A percentile compares a stretch with the other conserved stretches of the same genome.
Conservation (phyloP, 2,888 invertebrate species). For the Stictocephala bisonia region DNA sequence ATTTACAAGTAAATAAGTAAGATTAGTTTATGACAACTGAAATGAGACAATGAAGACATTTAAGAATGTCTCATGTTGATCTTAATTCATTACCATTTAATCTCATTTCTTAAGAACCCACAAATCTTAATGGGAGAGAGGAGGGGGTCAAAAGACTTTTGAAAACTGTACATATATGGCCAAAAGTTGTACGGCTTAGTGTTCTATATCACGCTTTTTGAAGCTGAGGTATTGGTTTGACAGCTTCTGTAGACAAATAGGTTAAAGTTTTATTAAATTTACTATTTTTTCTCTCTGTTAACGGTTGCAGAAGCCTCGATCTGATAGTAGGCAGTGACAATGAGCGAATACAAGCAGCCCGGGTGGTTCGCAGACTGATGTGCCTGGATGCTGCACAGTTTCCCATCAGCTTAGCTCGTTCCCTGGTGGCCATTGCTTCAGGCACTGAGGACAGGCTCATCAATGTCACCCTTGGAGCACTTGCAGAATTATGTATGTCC, state of each 20-base stretch:
- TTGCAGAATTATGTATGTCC: slow-evolving; percentile 68
- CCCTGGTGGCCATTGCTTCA: slow-evolving; percentile 82
- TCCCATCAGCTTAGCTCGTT: slow-evolving; percentile 80
- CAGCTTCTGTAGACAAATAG: slow-evolving; percentile 8
- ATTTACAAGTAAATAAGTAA: too few relatives aligned
- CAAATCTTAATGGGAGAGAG: too few relatives aligned
- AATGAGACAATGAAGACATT: too few relatives aligned
- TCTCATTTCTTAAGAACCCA: too few relatives aligned
- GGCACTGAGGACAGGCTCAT: slow-evolving; percentile 54
- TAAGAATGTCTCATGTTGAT: too few relatives aligned
- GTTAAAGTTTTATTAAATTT: slow-evolving; percentile 24
- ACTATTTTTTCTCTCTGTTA: slow-evolving; percentile 8
- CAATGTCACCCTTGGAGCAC: slow-evolving; percentile 52
- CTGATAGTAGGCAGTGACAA: slow-evolving; percentile 85
- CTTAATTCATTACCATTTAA: too few relatives aligned
- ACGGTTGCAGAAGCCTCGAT: slow-evolving; percentile 81
- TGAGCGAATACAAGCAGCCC: slow-evolving; percentile 91
- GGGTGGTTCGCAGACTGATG: slow-evolving; percentile 80
- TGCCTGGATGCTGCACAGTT: slow-evolving; percentile 74
- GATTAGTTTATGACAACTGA: too few relatives aligned
- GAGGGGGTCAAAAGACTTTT: too few relatives aligned
- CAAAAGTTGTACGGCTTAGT: too few relatives aligned
- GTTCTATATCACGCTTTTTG: too few relatives aligned
- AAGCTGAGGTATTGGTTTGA: slow-evolving; percentile 46
- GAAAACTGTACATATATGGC: too few relatives aligned